Evolutionary conservation across 2,888 invertebrate species (phyloP).

Genomic region (Xylota segnis): DNA sequence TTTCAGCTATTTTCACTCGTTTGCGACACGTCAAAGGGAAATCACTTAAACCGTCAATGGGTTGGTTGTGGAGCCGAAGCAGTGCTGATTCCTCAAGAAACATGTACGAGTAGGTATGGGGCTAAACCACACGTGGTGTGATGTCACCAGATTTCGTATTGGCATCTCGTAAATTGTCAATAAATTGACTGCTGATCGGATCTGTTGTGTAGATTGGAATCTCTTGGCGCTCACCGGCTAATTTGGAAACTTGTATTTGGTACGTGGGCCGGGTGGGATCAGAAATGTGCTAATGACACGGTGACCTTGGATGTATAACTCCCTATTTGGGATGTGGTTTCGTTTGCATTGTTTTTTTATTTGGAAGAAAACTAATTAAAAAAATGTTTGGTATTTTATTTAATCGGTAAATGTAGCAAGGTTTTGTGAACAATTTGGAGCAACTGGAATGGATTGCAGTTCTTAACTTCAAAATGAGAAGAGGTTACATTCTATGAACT

Average conservation of each 20-base stretch:
- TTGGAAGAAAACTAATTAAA: conserved; percentile 11
- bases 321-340: conserved; percentile 30
- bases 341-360: neutral
- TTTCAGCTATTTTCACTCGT: conserved; percentile 59
- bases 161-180: conserved; percentile 49
- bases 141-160: conserved; percentile 58
- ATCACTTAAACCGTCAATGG: conserved; percentile 48
- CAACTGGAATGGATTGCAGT: neutral
- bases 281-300: conserved; percentile 66
- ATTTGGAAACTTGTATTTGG: conserved; percentile 69
- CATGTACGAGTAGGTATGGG: neutral
- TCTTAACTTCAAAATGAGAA: too few relatives aligned
- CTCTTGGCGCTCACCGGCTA: conserved; percentile 47
- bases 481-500: too few relatives aligned
- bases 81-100: conserved; percentile 9
- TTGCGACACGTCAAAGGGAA: conserved; percentile 35
- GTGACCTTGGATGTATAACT: conserved; percentile 50
- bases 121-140: conserved; percentile 45
- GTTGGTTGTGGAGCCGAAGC: neutral
- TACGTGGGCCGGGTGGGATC: conserved; percentile 40
- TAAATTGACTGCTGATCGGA: conserved; percentile 28
- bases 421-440: neutral
- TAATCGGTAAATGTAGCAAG: neutral
- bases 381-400: neutral
- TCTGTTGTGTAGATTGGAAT: conserved; percentile 28